Evolutionary conservation across 1,140 invertebrate species (phyloP).

Genomic region (Heliconius hermathena): DNA sequence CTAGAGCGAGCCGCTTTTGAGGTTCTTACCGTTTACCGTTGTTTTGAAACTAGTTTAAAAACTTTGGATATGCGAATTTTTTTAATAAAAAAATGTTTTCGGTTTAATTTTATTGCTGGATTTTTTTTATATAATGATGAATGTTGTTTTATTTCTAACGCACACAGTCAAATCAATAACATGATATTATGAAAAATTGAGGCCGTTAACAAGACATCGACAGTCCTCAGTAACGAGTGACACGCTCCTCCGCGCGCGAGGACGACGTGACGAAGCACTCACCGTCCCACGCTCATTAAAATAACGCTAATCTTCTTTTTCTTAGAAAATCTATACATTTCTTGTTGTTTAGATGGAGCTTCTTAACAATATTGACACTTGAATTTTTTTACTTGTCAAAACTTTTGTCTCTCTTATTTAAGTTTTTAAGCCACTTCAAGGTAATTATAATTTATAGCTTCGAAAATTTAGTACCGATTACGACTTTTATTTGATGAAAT

Average conservation of each 20-base stretch:
- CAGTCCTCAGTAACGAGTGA: background rate
- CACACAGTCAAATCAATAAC: too few species aligned
- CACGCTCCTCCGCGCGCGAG: background rate
- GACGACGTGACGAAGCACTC: background rate
- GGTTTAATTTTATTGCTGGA: background rate
- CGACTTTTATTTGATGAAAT: background rate
- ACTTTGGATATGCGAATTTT: background rate
- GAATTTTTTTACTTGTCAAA: slow-evolving; percentile 21
- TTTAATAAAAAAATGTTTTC: background rate
- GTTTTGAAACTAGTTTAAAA: background rate
- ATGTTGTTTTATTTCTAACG: too few species aligned
- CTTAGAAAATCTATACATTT: background rate
- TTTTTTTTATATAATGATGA: too few species aligned
- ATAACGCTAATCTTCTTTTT: background rate
- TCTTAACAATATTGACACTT: background rate
- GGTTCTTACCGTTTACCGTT: background rate
- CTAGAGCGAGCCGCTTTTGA: background rate
- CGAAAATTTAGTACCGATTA: background rate
- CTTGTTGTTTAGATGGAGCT: background rate
- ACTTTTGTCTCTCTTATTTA: slow-evolving; percentile 21
- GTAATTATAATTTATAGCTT: background rate
- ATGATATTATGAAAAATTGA: too few species aligned
- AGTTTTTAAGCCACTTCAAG: slow-evolving; percentile 20
- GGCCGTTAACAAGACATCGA: background rate
- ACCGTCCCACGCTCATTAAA: background rate